phyloP scores from a whole-genome alignment of 2,888 invertebrate genomes.

The Polia nebulosa region DNA sequence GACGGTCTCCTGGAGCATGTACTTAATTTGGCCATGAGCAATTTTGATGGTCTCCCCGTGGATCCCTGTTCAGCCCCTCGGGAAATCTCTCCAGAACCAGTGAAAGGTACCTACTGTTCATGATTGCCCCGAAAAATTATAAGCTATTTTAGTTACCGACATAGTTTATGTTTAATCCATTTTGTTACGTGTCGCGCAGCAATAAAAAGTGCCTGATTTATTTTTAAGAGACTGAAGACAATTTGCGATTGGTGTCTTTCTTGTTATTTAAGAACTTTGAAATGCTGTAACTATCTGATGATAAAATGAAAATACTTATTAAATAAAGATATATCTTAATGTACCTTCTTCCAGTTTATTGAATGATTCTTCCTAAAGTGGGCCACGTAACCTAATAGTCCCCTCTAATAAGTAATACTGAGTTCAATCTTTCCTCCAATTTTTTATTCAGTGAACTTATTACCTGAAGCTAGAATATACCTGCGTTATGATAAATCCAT shows the following conservation, averaged over 20 bases:
- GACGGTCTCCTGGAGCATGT: no score
- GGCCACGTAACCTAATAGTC: constrained; percentile 26
- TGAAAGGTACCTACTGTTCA: no score
- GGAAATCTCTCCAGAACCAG: no score
- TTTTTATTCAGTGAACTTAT: constrained; percentile 6
- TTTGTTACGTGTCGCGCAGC: constrained; percentile 47
- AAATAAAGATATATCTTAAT: neutral
- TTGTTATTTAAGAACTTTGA: constrained; percentile 29
- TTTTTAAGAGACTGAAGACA: constrained; percentile 46
- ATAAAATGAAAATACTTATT: constrained; percentile 1
- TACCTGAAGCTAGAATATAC: neutral
- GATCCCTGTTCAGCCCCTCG: no score
- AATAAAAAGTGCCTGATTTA: constrained; percentile 58
- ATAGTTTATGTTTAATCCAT: constrained; percentile 34
- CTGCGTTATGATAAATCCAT: neutral
- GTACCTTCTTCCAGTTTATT: constrained; percentile 28
- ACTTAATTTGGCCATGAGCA: no score
- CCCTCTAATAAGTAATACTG: constrained; percentile 3
- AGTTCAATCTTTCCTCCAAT: constrained; percentile 2
- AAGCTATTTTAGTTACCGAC: constrained; percentile 11
- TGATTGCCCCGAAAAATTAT: neutral
- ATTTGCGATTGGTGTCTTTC: constrained; percentile 40
- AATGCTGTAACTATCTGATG: neutral
- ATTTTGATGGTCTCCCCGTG: no score
- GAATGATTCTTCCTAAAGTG: constrained; percentile 24